Evolutionary conservation across 1,140 invertebrate species (phyloP).

Genomic region (Stegodyphus mimosarum): DNA sequence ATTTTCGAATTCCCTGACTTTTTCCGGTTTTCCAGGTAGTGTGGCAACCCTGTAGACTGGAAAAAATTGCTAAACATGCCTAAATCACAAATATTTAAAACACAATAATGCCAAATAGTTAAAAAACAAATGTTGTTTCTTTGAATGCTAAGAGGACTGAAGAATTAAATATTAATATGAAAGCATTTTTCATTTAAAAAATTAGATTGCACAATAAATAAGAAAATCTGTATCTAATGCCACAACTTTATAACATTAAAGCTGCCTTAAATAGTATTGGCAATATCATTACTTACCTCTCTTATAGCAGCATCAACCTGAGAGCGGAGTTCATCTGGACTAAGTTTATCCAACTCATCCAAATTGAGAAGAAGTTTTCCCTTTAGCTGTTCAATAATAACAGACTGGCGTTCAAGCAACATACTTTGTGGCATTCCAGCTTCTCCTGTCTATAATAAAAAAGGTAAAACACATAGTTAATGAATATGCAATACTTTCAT

Average conservation of each 20-base stretch:
- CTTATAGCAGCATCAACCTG: slow-evolving; percentile 82
- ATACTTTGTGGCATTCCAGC: slow-evolving; percentile 84
- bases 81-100: no score
- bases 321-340: slow-evolving; percentile 81
- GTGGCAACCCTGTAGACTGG: no score
- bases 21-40: no score
- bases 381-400: slow-evolving; percentile 85
- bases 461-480: slow-evolving; percentile 19
- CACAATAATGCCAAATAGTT: no score
- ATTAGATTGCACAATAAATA: neutral
- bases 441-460: slow-evolving; percentile 75
- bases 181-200: neutral
- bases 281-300: slow-evolving; percentile 70
- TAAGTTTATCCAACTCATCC: slow-evolving; percentile 79
- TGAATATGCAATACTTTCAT: neutral
- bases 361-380: slow-evolving; percentile 81
- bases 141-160: no score
- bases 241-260: no score
- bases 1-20: no score
- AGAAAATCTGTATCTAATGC: neutral
- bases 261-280: neutral
- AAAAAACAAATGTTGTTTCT: no score
- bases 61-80: no score
- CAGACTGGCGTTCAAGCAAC: slow-evolving; percentile 86
- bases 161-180: no score